phyloP scores from a whole-genome alignment of 2,797 vertebrate genomes.

The Coccyzus lansbergi region DNA sequence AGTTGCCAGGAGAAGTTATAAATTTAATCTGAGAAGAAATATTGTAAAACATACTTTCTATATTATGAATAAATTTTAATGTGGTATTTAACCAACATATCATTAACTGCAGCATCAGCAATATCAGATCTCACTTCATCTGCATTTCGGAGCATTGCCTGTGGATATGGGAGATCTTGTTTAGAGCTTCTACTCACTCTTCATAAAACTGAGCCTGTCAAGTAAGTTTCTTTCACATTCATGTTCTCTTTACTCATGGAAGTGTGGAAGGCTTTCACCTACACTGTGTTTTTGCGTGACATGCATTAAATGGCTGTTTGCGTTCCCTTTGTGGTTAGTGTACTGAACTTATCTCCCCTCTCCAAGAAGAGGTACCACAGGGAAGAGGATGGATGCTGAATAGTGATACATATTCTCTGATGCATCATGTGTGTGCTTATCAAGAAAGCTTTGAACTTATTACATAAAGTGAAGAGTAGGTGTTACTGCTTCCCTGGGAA shows the following conservation, averaged over 20 bases:
- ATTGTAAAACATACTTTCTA: conserved; percentile 16
- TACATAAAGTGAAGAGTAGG: conserved; percentile 1
- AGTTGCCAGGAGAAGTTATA: not conserved
- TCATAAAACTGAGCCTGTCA: conserved; percentile 2
- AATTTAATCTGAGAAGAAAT: conserved; percentile 33
- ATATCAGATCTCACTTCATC: conserved; percentile 24
- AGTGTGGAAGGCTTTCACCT: not conserved
- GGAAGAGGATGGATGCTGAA: not conserved
- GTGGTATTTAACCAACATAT: conserved; percentile 17
- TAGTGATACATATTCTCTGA: not conserved
- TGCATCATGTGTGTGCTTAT: conserved; percentile 5
- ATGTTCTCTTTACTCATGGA: not conserved
- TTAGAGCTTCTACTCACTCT: not conserved
- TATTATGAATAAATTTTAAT: conserved; percentile 61
- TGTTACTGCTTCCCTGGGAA: conserved; percentile 34
- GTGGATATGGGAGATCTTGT: not conserved
- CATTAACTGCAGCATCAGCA: conserved; percentile 42
- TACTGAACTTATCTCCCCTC: not conserved
- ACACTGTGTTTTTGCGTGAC: conserved; percentile 10
- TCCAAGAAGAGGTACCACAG: not conserved
- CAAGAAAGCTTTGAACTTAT: conserved; percentile 36
- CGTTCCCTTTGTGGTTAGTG: not conserved
- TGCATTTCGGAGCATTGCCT: not conserved
- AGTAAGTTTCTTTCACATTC: conserved; percentile 11
- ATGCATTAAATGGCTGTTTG: conserved; percentile 10